These are phyloP conservation scores for Tragelaphus scriptus DNA, from an alignment of 2,113 vertebrate species.

Conservation along the genomic window DNA sequence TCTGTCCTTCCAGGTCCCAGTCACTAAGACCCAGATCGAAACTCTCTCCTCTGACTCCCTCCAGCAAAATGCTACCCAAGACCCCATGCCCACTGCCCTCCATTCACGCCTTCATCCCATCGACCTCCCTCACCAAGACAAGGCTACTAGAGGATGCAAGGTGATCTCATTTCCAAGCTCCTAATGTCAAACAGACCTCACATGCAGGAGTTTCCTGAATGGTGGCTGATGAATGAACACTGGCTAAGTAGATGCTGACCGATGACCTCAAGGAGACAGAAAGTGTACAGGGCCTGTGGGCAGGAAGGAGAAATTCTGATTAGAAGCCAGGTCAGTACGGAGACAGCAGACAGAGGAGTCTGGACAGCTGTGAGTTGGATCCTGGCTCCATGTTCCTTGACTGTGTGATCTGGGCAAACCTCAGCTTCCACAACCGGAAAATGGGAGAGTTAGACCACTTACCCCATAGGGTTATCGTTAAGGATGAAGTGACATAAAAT, in stretches of 20 bases:
- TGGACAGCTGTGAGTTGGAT: background rate
- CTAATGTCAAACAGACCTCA: background rate
- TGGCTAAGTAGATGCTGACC: background rate
- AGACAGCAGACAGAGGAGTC: background rate
- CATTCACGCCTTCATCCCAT: background rate
- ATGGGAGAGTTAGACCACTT: background rate
- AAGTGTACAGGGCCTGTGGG: background rate
- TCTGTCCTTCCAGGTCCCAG: background rate
- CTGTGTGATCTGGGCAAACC: background rate
- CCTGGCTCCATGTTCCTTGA: fast-evolving
- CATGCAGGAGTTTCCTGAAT: too few relatives aligned
- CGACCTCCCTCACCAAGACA: background rate
- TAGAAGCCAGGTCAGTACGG: background rate
- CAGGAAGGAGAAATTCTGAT: background rate
- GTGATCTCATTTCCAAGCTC: background rate
- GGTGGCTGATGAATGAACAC: background rate
- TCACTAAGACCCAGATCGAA: background rate
- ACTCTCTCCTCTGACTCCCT: background rate
- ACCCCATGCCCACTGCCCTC: background rate
- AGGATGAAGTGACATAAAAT: background rate
- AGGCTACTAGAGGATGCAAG: background rate
- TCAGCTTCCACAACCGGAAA: background rate
- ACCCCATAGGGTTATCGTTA: fast-evolving
- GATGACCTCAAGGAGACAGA: background rate
- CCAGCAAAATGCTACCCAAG: background rate